phyloP scores from a whole-genome alignment of 2,797 vertebrate genomes.

The Cryptoprocta ferox region DNA sequence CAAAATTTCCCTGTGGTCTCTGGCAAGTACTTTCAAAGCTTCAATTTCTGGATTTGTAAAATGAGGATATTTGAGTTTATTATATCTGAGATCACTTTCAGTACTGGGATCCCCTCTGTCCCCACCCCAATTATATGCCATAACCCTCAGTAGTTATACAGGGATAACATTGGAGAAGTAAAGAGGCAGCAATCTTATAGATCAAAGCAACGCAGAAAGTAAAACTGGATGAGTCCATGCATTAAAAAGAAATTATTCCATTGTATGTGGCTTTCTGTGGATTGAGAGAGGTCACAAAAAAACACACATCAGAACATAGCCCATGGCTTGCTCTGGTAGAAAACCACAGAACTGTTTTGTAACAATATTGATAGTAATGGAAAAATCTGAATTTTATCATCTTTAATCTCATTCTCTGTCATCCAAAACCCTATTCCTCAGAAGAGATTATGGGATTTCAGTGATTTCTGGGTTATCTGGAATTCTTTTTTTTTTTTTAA shows the following conservation, averaged over 20 bases:
- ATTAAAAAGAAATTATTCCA: neutral
- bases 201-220: neutral
- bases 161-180: neutral
- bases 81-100: neutral
- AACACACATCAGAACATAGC: neutral
- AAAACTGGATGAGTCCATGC: neutral
- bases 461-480: neutral
- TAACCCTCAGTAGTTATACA: neutral
- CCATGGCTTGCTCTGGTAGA: neutral
- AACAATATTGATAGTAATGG: neutral
- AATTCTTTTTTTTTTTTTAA: constrained; percentile 7
- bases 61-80: neutral
- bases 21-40: neutral
- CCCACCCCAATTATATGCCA: neutral
- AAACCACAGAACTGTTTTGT: neutral
- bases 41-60: neutral
- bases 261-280: neutral
- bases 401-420: neutral
- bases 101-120: neutral
- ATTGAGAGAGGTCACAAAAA: neutral
- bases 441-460: neutral
- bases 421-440: neutral
- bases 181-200: neutral
- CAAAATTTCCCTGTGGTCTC: neutral
- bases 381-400: constrained; percentile 26